Evolutionary conservation across 1,140 invertebrate genomes (phyloP), one percentile per base, ranked within the genome.

Genomic region (Sipha flava): DNA sequence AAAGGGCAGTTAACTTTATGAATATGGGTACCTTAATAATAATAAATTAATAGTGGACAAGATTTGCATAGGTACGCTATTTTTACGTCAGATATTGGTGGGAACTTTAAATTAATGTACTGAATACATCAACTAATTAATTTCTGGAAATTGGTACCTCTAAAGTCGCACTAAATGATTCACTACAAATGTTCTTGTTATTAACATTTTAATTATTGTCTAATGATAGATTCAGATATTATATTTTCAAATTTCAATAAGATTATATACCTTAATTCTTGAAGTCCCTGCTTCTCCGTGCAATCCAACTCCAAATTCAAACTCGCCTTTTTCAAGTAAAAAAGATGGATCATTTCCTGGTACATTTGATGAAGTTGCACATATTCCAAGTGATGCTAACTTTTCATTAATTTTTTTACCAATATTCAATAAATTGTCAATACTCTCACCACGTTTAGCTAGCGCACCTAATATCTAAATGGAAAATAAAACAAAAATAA

Each of bases 201-300:
- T n/a, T n/a, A n/a, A n/a, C n/a, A n/a, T n/a, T n/a, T n/a, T n/a
- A n/a, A n/a, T n/a, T n/a, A n/a, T n/a, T n/a, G n/a, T n/a, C n/a
- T n/a, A n/a, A n/a, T n/a, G n/a, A n/a, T 57, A 16, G n/a, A 6
- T 16, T 57, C 4, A 57, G 16, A 26, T n/a, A 26, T 26, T 4
- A 3, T 68, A 18, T 68, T 26, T 68, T 9, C 9, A 18, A 68
- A 52, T 49, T 3, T 10, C 40, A 12, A 14, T 79, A 79, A 16
- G 21, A 54, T n/a, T 40, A 62, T 85, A 85, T 82, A 93, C 87
- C 84, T 91, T 90, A 29, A 90, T 86, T 83, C 90, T 89, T 81
- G 89, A 87, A 16, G 93, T 90, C 26, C 94, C 94, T n/a, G 92
- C 91, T 86, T 96, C 94, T 1, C 94, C 94, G 85, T 96, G 94